These are phyloP conservation scores for Agapostemon virescens DNA, from an alignment of 2,888 invertebrate genomes.

Conservation along the genomic window DNA sequence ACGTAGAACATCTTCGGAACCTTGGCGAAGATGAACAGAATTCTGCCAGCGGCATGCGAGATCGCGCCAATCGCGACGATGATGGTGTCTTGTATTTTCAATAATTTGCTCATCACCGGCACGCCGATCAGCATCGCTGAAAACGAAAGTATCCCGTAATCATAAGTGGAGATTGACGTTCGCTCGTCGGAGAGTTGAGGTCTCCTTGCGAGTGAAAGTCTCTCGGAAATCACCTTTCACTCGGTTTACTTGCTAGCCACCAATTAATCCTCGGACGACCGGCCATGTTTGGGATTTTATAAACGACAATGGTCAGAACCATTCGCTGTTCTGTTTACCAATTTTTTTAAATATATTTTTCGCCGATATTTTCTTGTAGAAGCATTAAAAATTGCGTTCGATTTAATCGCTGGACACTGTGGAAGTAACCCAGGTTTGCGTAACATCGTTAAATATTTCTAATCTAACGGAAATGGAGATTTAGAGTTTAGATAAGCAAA, in stretches of 20 bases:
- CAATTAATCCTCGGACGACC: too few species aligned
- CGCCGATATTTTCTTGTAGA: too few species aligned
- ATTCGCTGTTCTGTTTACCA: too few species aligned
- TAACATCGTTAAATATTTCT: too few species aligned
- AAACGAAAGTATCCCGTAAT: constrained; percentile 38
- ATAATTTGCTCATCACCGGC: constrained; percentile 86
- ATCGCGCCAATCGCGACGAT: constrained; percentile 88
- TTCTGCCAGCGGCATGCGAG: constrained; percentile 86
- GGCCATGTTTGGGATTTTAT: too few species aligned
- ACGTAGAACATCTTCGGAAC: constrained; percentile 84
- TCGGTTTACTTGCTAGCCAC: neutral
- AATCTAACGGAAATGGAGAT: too few species aligned
- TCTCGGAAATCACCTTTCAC: constrained; percentile 41
- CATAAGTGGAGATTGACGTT: neutral
- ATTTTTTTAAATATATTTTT: too few species aligned
- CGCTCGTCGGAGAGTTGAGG: neutral
- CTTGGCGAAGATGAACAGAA: constrained; percentile 85
- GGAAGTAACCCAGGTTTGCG: too few species aligned
- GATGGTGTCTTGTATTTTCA: constrained; percentile 86
- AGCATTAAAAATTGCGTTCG: too few species aligned
- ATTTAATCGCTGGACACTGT: too few species aligned
- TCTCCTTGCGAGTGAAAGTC: constrained; percentile 46
- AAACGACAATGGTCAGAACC: too few species aligned
- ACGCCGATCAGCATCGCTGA: constrained; percentile 86
- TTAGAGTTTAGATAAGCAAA: too few species aligned